Conservation (phyloP, 2,113 vertebrate genomes). For the Nannobrachium achirus region DNA sequence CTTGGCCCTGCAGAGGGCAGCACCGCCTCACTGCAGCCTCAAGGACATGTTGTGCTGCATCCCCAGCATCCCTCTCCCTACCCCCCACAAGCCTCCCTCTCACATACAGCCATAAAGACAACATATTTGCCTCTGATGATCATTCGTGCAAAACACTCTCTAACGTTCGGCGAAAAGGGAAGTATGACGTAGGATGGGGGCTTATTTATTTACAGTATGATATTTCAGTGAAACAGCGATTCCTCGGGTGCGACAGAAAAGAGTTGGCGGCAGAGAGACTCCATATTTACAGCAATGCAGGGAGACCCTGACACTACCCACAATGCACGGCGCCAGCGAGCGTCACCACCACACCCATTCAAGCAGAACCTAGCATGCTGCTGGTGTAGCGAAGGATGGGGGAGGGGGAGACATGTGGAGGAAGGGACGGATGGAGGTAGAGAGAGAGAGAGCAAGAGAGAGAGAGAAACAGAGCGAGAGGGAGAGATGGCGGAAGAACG, state of each 20-base stretch:
- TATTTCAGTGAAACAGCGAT: neutral
- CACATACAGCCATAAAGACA: conserved; percentile 12
- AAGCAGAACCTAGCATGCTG: conserved; percentile 46
- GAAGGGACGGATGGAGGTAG: conserved; percentile 9
- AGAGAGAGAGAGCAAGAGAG: neutral
- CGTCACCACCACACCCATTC: conserved; percentile 79
- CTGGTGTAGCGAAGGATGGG: conserved; percentile 62
- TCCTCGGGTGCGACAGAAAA: neutral
- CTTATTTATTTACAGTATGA: conserved; percentile 2
- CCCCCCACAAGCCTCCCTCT: conserved; percentile 40
- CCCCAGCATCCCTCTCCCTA: conserved; percentile 23
- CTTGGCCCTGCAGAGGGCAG: conserved; percentile 72
- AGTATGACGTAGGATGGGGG: neutral
- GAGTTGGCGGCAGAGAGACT: conserved; percentile 37
- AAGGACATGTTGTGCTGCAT: conserved; percentile 50
- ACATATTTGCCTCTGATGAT: conserved; percentile 9
- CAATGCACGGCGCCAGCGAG: conserved; percentile 65
- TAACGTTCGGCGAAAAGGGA: conserved; percentile 7
- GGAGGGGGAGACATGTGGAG: conserved; percentile 59
- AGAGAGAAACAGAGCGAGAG: conserved; percentile 37
- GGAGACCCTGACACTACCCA: conserved; percentile 76
- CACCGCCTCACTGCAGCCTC: conserved; percentile 30
- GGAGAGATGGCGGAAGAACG: conserved; percentile 14
- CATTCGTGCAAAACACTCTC: conserved; percentile 14
- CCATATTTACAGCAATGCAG: conserved; percentile 71